Conservation (phyloP, 2,797 vertebrate genomes). For the Trachurus trachurus region DNA sequence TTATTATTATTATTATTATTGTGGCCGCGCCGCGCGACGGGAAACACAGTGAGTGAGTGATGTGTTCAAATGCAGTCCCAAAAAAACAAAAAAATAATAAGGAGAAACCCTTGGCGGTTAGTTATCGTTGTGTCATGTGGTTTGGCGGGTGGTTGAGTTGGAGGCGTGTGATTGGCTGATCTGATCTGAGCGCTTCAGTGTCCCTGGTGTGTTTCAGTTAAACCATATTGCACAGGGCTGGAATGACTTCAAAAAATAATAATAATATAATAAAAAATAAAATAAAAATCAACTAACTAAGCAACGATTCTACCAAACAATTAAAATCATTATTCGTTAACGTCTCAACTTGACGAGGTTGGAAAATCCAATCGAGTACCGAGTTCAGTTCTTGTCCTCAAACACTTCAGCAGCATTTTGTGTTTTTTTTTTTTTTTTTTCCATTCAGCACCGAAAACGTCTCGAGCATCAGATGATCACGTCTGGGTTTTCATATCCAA, state of each 20-base stretch:
- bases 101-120: background rate
- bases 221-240: constrained; percentile 66
- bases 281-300: constrained; percentile 40
- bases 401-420: constrained; percentile 55
- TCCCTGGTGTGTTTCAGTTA: background rate
- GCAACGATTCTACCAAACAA: constrained; percentile 57
- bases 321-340: constrained; percentile 43
- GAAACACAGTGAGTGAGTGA: constrained; percentile 45
- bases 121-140: background rate
- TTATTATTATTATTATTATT: too few species aligned
- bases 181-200: background rate
- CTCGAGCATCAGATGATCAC: constrained; percentile 34
- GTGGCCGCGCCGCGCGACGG: background rate
- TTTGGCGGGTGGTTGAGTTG: constrained; percentile 7
- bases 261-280: background rate
- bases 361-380: constrained; percentile 38
- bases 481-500: constrained; percentile 25
- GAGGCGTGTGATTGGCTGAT: background rate
- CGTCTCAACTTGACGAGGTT: constrained; percentile 28
- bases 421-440: background rate
- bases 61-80: constrained; percentile 25
- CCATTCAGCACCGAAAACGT: constrained; percentile 61
- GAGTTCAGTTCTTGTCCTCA: constrained; percentile 18
- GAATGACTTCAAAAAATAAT: constrained; percentile 71
- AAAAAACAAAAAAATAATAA: background rate